Conservation (phyloP, 2,888 invertebrate species). For the Drosophila setosimentum region DNA sequence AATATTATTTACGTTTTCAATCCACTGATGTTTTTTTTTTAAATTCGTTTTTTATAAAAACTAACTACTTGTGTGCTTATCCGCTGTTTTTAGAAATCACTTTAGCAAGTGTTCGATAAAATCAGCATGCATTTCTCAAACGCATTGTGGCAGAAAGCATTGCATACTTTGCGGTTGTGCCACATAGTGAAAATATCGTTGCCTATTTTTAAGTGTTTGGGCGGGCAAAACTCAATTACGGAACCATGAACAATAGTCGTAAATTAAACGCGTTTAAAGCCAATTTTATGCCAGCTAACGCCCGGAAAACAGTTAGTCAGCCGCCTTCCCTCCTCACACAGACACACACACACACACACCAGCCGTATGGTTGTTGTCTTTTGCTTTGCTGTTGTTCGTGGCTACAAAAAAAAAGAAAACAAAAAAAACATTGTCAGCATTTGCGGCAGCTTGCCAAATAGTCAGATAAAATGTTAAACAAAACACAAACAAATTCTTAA, state of each 20-base stretch:
- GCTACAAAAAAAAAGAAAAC: constrained; percentile 14
- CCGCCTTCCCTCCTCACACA: constrained; percentile 3
- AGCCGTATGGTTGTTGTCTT: constrained; percentile 9
- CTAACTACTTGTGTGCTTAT: background rate
- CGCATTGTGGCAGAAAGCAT: background rate
- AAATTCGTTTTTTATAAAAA: background rate
- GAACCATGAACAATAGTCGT: constrained; percentile 50
- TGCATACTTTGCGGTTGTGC: constrained; percentile 35
- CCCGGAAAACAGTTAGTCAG: constrained; percentile 23
- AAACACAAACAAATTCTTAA: constrained; percentile 40
- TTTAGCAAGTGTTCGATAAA: background rate
- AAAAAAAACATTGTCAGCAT: constrained; percentile 40
- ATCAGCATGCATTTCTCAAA: background rate
- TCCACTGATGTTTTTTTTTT: background rate
- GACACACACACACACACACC: background rate
- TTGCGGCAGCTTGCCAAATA: constrained; percentile 63
- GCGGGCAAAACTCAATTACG: constrained; percentile 37
- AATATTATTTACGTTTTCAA: background rate
- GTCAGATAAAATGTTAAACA: constrained; percentile 58
- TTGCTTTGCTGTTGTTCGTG: constrained; percentile 32
- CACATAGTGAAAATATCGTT: constrained; percentile 10
- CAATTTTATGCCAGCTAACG: constrained; percentile 61
- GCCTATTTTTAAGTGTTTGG: constrained; percentile 33
- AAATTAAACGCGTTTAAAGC: constrained; percentile 54
- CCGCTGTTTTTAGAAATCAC: background rate